phyloP scores from a whole-genome alignment of 2,113 vertebrate species.

The Phylloscopus trochilus region DNA sequence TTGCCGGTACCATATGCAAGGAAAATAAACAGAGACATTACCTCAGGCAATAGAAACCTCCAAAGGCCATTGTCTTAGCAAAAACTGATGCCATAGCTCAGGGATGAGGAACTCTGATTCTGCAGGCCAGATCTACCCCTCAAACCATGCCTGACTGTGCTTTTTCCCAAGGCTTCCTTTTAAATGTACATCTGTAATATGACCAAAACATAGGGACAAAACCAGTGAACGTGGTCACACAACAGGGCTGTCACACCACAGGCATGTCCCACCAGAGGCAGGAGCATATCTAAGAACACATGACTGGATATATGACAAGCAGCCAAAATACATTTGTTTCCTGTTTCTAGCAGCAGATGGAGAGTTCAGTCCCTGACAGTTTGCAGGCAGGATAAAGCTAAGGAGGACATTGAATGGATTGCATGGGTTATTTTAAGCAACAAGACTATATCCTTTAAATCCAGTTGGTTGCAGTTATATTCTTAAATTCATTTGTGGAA shows the following conservation, averaged over 20 bases:
- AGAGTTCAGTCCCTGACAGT: not conserved
- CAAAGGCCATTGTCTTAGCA: not conserved
- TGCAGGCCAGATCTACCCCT: not conserved
- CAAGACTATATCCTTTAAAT: not conserved
- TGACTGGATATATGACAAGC: not conserved
- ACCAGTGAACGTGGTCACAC: not conserved
- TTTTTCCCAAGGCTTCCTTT: not conserved
- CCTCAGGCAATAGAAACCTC: not conserved
- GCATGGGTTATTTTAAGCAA: not conserved
- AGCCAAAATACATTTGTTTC: not conserved
- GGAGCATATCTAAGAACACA: not conserved
- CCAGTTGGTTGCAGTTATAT: not conserved
- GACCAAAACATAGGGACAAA: not conserved
- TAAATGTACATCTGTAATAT: not conserved
- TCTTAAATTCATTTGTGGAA: not conserved
- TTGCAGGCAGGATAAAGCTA: not conserved
- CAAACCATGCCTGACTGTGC: not conserved
- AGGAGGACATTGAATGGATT: not conserved
- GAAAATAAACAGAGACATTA: not conserved
- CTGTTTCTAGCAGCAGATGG: not conserved
- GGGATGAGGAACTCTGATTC: not conserved
- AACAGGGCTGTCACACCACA: not conserved
- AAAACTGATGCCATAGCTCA: not conserved
- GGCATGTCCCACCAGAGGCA: not conserved
- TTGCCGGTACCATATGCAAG: not conserved